Evolutionary conservation across 2,797 vertebrate species (phyloP).

Genomic region (Chelon auratus): DNA sequence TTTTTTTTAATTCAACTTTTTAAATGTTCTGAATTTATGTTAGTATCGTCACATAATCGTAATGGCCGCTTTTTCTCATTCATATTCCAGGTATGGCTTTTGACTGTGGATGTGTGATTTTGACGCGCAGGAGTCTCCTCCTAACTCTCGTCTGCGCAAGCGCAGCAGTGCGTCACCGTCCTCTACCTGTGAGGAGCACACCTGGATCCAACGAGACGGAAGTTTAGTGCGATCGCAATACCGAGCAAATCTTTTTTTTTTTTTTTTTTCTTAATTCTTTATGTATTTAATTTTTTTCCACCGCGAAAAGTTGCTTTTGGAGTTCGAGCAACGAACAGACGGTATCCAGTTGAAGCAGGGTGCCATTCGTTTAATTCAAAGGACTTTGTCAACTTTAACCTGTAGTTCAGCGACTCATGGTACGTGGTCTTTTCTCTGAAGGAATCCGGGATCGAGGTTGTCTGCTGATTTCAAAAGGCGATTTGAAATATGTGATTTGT

Average conservation of each 20-base stretch:
- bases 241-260: constrained; percentile 6
- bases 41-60: neutral
- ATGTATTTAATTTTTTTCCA: neutral
- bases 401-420: constrained; percentile 61
- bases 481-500: constrained; percentile 8
- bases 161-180: constrained; percentile 71
- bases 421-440: constrained; percentile 49
- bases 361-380: constrained; percentile 43
- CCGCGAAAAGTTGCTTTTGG: constrained; percentile 7
- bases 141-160: constrained; percentile 69
- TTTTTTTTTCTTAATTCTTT: neutral
- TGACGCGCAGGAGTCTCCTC: constrained; percentile 36
- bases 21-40: neutral
- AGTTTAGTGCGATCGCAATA: constrained; percentile 66
- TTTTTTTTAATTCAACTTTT: too few species aligned
- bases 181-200: constrained; percentile 84
- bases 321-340: neutral
- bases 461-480: neutral
- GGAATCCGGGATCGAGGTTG: constrained; percentile 14
- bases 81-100: constrained; percentile 43
- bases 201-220: constrained; percentile 89
- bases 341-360: constrained; percentile 34
- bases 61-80: neutral
- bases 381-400: constrained; percentile 2
- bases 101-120: neutral